Evolutionary conservation across 2,888 invertebrate species (phyloP).

Genomic region (Microplitis deprimator): DNA sequence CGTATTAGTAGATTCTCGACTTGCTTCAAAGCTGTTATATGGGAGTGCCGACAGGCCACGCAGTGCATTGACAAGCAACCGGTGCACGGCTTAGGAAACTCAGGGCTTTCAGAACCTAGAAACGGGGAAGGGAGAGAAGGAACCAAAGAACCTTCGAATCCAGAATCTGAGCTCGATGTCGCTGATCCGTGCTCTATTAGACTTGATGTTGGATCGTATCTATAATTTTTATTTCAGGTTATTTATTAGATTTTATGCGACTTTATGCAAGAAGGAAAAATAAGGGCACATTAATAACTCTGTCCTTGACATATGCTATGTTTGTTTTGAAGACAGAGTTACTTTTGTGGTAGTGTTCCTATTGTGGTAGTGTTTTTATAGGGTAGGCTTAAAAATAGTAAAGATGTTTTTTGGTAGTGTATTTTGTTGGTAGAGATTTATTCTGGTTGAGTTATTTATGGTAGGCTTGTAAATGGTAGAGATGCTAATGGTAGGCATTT

Average conservation of each 20-base stretch:
- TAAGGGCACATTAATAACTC: not conserved
- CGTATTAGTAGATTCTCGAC: conserved; percentile 81
- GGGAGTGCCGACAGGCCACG: conserved; percentile 78
- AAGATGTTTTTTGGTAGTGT: too few relatives aligned
- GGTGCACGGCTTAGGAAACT: conserved; percentile 65
- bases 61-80: conserved; percentile 86
- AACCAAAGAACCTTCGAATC: conserved; percentile 43
- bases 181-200: conserved; percentile 47
- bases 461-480: too few relatives aligned
- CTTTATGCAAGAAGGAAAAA: not conserved
- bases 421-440: too few relatives aligned
- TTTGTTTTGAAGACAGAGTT: too few relatives aligned
- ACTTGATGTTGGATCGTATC: conserved; percentile 58
- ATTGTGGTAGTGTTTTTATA: too few relatives aligned
- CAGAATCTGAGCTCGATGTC: conserved; percentile 50
- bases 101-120: conserved; percentile 44
- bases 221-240: conserved; percentile 34
- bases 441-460: too few relatives aligned
- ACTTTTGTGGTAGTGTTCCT: too few relatives aligned
- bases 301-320: too few relatives aligned
- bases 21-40: conserved; percentile 82
- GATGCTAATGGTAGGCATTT: too few relatives aligned
- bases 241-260: too few relatives aligned
- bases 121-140: conserved; percentile 38
- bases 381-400: too few relatives aligned